Conservation (phyloP, 2,888 invertebrate species). For the Prenolepis imparis region DNA sequence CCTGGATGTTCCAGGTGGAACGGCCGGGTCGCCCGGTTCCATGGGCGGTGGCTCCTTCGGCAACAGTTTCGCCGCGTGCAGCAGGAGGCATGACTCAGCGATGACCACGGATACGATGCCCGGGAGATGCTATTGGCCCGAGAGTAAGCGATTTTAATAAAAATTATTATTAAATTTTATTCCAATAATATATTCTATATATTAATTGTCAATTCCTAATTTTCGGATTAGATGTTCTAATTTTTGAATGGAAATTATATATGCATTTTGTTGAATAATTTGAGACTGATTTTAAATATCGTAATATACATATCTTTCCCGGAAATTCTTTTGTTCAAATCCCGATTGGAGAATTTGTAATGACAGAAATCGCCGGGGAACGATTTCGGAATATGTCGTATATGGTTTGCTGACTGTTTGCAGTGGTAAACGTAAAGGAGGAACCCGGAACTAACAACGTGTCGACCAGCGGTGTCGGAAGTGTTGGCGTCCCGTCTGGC, state of each 20-base stretch:
- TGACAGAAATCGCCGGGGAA: background rate
- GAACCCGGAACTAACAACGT: conserved; percentile 82
- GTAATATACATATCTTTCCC: background rate
- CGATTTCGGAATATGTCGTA: background rate
- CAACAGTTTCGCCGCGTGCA: conserved; percentile 80
- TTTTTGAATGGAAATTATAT: too few species aligned
- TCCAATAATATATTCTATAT: background rate
- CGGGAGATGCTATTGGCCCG: conserved; percentile 83
- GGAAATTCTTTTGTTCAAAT: background rate
- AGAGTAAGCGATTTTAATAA: conserved; percentile 76
- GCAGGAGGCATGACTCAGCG: conserved; percentile 80
- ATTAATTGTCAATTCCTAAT: too few species aligned
- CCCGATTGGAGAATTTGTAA: background rate
- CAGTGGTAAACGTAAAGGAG: conserved; percentile 84
- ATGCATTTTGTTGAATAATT: background rate
- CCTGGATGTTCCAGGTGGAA: conserved; percentile 84
- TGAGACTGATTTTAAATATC: background rate
- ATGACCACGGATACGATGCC: conserved; percentile 77
- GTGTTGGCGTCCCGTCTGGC: conserved; percentile 79
- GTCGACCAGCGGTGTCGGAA: conserved; percentile 77
- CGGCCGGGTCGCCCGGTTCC: conserved; percentile 76
- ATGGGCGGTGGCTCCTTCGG: conserved; percentile 81
- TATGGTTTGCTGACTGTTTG: conserved; percentile 10
- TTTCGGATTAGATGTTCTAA: too few species aligned
- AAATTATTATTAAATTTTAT: background rate